A percentile compares a stretch with the other conserved stretches of the same genome.
Evolutionary conservation across 1,140 invertebrate species (phyloP).

Genomic region (Diabrotica undecimpunctata): DNA sequence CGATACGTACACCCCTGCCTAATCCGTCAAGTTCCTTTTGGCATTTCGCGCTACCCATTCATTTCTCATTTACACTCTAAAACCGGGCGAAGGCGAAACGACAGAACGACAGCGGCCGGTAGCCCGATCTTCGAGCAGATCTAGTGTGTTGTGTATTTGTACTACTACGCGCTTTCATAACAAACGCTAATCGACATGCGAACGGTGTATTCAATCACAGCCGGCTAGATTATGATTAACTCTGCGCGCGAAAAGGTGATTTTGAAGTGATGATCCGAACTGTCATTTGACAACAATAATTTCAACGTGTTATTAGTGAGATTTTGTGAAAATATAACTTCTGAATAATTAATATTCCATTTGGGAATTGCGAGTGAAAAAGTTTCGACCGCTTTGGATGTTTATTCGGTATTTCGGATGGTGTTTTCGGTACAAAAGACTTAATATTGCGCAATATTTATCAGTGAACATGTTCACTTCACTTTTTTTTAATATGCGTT

Average conservation of each 20-base stretch:
- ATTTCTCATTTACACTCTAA: conserved; percentile 15
- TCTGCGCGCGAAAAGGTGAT: neutral
- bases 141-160: conserved; percentile 10
- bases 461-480: too few relatives aligned
- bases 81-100: conserved; percentile 10
- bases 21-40: neutral
- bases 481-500: too few relatives aligned
- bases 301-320: too few relatives aligned
- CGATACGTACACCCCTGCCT: neutral
- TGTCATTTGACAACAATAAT: too few relatives aligned
- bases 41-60: conserved; percentile 11
- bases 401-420: too few relatives aligned
- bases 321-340: too few relatives aligned
- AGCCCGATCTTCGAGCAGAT: conserved; percentile 11
- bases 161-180: conserved; percentile 16
- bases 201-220: neutral
- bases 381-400: too few relatives aligned
- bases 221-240: neutral
- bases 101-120: neutral
- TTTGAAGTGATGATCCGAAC: too few relatives aligned
- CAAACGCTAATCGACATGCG: conserved; percentile 13
- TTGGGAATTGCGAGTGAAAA: too few relatives aligned
- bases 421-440: too few relatives aligned
- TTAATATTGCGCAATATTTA: too few relatives aligned
- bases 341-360: too few relatives aligned